Conservation (phyloP, 2,888 invertebrate genomes). For the Morpho helenor region DNA sequence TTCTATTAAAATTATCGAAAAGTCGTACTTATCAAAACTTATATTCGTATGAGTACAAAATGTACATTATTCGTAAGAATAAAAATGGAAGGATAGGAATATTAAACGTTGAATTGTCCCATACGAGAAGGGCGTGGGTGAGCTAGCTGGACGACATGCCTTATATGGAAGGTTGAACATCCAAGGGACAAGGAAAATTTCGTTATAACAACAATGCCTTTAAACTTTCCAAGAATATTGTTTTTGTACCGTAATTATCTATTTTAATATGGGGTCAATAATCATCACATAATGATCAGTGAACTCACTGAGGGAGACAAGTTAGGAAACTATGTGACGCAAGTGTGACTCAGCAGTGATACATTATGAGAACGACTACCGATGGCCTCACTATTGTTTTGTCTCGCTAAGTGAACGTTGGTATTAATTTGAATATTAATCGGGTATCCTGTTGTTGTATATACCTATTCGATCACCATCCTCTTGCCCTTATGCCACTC, state of each 20-base stretch:
- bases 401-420: conserved; percentile 22
- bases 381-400: conserved; percentile 43
- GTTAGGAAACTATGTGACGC: conserved; percentile 48
- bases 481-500: too few relatives aligned
- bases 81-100: too few relatives aligned
- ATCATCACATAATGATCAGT: conserved; percentile 32
- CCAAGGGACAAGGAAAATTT: conserved; percentile 37
- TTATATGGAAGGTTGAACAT: conserved; percentile 70
- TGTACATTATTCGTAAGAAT: too few relatives aligned
- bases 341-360: conserved; percentile 59
- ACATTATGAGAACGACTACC: conserved; percentile 42
- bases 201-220: conserved; percentile 9
- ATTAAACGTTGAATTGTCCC: conserved; percentile 34
- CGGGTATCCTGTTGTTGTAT: neutral
- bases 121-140: conserved; percentile 53
- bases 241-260: conserved; percentile 3
- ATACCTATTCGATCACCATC: too few relatives aligned
- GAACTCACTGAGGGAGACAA: conserved; percentile 35
- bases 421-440: conserved; percentile 2
- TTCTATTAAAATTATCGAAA: too few relatives aligned
- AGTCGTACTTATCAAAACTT: too few relatives aligned
- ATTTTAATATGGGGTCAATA: conserved; percentile 32
- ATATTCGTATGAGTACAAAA: too few relatives aligned
- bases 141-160: conserved; percentile 53
- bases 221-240: conserved; percentile 1